Evolutionary conservation across 2,113 vertebrate species (phyloP).

Genomic region (Thalassarche chlororhynchos): DNA sequence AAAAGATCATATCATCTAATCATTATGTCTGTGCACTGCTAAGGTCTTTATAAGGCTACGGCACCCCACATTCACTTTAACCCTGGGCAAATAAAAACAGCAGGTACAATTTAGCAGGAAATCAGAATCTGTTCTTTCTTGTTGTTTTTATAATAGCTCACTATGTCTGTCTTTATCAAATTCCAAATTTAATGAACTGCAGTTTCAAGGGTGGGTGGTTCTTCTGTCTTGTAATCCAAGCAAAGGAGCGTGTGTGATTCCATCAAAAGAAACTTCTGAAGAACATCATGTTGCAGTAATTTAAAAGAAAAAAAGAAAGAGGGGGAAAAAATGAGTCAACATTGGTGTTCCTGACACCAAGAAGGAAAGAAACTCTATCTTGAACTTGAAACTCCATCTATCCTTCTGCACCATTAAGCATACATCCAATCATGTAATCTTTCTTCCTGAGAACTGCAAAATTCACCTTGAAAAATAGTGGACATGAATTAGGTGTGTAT

Average conservation of each 20-base stretch:
- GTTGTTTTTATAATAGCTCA: background rate
- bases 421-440: accelerated
- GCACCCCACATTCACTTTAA: background rate
- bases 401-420: background rate
- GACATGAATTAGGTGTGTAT: background rate
- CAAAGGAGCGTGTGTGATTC: background rate
- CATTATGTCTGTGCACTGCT: background rate
- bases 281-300: background rate
- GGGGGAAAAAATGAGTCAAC: accelerated
- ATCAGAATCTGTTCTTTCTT: background rate
- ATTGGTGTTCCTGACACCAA: background rate
- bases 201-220: background rate
- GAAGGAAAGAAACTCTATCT: background rate
- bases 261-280: background rate
- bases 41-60: background rate
- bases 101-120: background rate
- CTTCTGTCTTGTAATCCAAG: background rate
- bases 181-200: background rate
- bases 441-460: background rate
- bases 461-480: background rate
- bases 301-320: too few relatives aligned
- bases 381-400: background rate
- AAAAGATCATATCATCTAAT: background rate
- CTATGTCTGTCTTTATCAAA: background rate
- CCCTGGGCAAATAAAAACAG: background rate